Conservation (phyloP, 2,113 vertebrate genomes). For the Lynx canadensis region DNA sequence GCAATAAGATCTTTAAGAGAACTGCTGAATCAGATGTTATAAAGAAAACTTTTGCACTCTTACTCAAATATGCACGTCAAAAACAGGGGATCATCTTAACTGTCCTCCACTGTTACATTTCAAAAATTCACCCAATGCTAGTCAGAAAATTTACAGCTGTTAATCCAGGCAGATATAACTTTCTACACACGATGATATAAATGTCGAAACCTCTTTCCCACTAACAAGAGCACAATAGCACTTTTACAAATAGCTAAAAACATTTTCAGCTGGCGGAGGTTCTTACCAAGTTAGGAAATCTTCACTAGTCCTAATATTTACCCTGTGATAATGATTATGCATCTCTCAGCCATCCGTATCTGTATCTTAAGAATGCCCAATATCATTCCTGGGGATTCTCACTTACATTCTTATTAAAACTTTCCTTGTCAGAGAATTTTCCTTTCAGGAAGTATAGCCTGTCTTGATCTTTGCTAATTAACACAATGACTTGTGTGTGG, state of each 20-base stretch:
- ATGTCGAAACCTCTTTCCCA: neutral
- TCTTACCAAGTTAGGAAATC: neutral
- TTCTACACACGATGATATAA: neutral
- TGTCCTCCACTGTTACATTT: neutral
- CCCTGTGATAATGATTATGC: neutral
- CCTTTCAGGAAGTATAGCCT: neutral
- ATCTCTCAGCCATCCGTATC: neutral
- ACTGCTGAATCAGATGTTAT: neutral
- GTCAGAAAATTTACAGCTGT: neutral
- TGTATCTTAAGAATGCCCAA: neutral
- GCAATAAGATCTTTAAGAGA: neutral
- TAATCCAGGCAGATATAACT: neutral
- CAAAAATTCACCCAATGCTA: neutral
- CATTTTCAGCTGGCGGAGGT: neutral
- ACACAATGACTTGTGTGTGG: neutral
- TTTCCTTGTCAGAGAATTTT: neutral
- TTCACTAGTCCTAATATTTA: neutral
- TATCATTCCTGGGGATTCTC: neutral
- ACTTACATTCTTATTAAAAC: slow-evolving; percentile 57
- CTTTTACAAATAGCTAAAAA: neutral
- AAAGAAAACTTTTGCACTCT: neutral
- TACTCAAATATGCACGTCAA: neutral
- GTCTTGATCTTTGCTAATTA: neutral
- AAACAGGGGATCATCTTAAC: neutral
- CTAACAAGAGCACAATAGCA: neutral